These are phyloP conservation scores for Vanessa tameamea DNA, from an alignment of 1,140 invertebrate species.

Conservation along the genomic window DNA sequence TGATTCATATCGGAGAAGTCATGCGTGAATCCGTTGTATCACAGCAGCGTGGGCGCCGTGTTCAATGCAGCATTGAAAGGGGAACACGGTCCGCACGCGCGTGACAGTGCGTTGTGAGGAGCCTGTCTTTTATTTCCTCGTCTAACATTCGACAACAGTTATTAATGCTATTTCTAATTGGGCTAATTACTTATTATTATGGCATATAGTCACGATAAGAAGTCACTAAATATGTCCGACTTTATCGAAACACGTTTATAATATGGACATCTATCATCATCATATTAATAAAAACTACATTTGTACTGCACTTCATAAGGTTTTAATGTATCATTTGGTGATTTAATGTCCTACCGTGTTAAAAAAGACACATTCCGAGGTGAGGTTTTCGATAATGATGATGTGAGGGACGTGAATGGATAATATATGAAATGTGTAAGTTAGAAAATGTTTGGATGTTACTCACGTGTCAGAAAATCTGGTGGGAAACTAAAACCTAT, in stretches of 20 bases:
- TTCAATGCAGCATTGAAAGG: constrained; percentile 44
- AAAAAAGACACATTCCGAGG: too few species aligned
- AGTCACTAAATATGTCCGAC: neutral
- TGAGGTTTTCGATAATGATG: too few species aligned
- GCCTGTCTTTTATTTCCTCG: constrained; percentile 13
- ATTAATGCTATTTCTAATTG: constrained; percentile 18
- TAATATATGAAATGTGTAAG: too few species aligned
- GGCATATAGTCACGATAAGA: constrained; percentile 13
- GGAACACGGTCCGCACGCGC: constrained; percentile 39
- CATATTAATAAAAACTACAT: too few species aligned
- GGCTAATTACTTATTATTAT: constrained; percentile 16
- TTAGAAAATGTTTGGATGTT: too few species aligned
- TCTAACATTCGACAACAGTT: neutral
- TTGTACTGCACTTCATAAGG: too few species aligned
- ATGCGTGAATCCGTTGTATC: constrained; percentile 48
- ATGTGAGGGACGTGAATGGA: too few species aligned
- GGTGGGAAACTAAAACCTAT: too few species aligned
- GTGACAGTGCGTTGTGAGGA: constrained; percentile 13
- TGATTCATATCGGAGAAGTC: constrained; percentile 42
- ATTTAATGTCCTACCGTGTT: too few species aligned
- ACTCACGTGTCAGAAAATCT: too few species aligned
- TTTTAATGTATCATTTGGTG: too few species aligned
- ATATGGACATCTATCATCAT: too few species aligned
- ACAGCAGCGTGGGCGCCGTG: constrained; percentile 26
- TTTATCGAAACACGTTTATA: neutral